A percentile compares a stretch with the other conserved stretches of the same genome.
phyloP scores from a whole-genome alignment of 2,888 invertebrate genomes.

The Argyra leucocephala region DNA sequence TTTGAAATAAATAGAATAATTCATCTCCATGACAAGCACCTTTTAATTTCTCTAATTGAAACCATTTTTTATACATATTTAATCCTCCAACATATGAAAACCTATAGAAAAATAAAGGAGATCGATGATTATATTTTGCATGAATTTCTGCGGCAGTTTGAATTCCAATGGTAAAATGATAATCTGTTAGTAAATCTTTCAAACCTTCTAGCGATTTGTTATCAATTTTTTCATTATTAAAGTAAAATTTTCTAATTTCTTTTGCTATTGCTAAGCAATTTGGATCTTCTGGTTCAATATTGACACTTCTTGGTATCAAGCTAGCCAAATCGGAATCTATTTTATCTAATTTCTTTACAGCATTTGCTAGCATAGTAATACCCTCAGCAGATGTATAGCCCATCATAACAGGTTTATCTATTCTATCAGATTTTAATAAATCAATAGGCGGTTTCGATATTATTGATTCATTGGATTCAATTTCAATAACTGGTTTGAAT shows the following conservation, averaged over 20 bases:
- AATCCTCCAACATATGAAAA: slow-evolving; percentile 50
- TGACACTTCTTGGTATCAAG: slow-evolving; percentile 35
- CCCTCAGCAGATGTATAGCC: slow-evolving; percentile 51
- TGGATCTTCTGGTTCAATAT: slow-evolving; percentile 25
- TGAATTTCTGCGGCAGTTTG: slow-evolving; percentile 33
- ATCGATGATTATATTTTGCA: slow-evolving; percentile 27
- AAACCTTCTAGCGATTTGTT: slow-evolving; percentile 42
- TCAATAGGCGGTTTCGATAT: slow-evolving; percentile 40
- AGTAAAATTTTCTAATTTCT: slow-evolving; percentile 42
- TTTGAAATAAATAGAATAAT: slow-evolving; percentile 49
- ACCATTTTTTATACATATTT: slow-evolving; percentile 46
- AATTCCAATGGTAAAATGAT: slow-evolving; percentile 34
- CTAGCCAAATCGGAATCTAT: slow-evolving; percentile 33
- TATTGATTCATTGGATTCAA: slow-evolving; percentile 32
- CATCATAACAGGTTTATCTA: slow-evolving; percentile 46
- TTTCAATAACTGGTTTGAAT: slow-evolving; percentile 37
- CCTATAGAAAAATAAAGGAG: slow-evolving; percentile 50
- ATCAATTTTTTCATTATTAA: slow-evolving; percentile 39
- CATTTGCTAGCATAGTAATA: slow-evolving; percentile 35
- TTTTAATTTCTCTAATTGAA: slow-evolving; percentile 39
- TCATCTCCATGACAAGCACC: slow-evolving; percentile 57
- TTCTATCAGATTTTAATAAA: slow-evolving; percentile 40
- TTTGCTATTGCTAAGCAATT: slow-evolving; percentile 27
- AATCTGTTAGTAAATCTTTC: slow-evolving; percentile 47
- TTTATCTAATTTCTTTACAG: slow-evolving; percentile 29